A percentile compares a stretch with the other conserved stretches of the same genome.
These are phyloP conservation scores for Mimumesa dahlbomi DNA, from an alignment of 2,888 invertebrate genomes.

Conservation along the genomic window DNA sequence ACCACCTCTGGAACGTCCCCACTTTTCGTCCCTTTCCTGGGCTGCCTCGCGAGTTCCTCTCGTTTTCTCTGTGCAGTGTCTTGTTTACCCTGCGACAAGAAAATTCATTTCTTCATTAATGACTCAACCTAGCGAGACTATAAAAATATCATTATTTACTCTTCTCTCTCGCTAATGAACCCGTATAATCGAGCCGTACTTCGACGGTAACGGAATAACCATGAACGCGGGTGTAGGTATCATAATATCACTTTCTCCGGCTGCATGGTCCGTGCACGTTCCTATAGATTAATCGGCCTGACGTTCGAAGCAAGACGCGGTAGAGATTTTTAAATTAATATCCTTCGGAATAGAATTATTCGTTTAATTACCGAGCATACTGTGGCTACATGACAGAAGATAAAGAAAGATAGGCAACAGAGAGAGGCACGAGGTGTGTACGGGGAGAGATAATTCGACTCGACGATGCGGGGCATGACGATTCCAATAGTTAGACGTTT, in stretches of 20 bases:
- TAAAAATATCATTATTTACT: too few relatives aligned
- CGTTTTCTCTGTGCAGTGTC: slow-evolving; percentile 17
- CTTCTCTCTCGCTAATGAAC: too few relatives aligned
- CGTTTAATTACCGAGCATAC: slow-evolving; percentile 9
- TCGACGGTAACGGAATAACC: too few relatives aligned
- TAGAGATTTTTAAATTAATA: background rate
- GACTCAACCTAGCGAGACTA: background rate
- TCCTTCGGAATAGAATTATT: background rate
- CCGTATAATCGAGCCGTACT: too few relatives aligned
- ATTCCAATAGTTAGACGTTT: slow-evolving; percentile 67
- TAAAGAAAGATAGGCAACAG: too few relatives aligned
- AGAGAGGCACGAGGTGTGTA: too few relatives aligned
- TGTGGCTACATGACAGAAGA: too few relatives aligned
- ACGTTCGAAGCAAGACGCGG: background rate
- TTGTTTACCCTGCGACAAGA: slow-evolving; percentile 43
- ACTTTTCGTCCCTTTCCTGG: slow-evolving; percentile 48
- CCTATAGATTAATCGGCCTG: background rate
- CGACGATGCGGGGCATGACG: slow-evolving; percentile 53
- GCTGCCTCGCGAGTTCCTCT: slow-evolving; percentile 31
- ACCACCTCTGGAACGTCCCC: slow-evolving; percentile 67
- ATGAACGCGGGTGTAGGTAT: too few relatives aligned
- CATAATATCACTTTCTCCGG: slow-evolving; percentile 51
- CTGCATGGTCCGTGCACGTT: background rate
- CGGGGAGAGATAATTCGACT: slow-evolving; percentile 6
- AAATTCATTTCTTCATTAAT: background rate